Evolutionary conservation across 2,888 invertebrate species (phyloP).

Genomic region (Sicus ferrugineus): DNA sequence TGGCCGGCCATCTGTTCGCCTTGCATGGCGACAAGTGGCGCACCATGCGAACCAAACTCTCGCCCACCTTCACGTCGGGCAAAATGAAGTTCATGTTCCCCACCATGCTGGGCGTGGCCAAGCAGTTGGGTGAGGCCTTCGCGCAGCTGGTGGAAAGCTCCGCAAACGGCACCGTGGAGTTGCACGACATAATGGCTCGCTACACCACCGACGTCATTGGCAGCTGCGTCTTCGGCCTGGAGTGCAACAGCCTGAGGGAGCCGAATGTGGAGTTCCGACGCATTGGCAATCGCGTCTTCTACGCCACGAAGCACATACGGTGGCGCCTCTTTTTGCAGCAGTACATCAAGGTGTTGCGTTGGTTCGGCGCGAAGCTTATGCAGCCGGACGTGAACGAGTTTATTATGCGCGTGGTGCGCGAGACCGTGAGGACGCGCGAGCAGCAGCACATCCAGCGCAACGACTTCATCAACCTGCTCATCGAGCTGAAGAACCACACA

Average conservation of each 20-base stretch:
- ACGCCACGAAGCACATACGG: conserved; percentile 39
- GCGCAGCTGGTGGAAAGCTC: conserved; percentile 27
- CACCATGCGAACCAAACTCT: conserved; percentile 61
- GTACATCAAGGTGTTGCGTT: conserved; percentile 33
- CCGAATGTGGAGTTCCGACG: conserved; percentile 58
- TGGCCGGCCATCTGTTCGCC: conserved; percentile 56
- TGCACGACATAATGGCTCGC: conserved; percentile 62
- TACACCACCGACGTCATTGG: conserved; percentile 67
- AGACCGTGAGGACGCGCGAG: conserved; percentile 48
- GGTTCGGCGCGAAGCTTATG: conserved; percentile 30
- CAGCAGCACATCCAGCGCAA: conserved; percentile 48
- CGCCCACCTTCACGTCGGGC: conserved; percentile 66
- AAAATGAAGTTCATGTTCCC: conserved; percentile 66
- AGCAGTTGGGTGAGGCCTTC: conserved; percentile 43
- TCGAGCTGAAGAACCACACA: conserved; percentile 47
- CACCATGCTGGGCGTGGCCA: conserved; percentile 54
- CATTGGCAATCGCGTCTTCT: conserved; percentile 45
- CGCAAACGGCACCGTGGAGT: conserved; percentile 50
- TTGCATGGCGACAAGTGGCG: conserved; percentile 64
- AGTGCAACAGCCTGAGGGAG: conserved; percentile 63
- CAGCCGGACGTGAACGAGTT: conserved; percentile 33
- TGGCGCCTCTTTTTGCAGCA: conserved; percentile 45
- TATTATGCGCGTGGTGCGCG: conserved; percentile 47
- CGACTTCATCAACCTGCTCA: conserved; percentile 53
- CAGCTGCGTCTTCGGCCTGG: conserved; percentile 64